Evolutionary conservation across 2,888 invertebrate genomes (phyloP), one percentile per base, ranked within the genome.

Genomic region (Agrypnus murinus): DNA sequence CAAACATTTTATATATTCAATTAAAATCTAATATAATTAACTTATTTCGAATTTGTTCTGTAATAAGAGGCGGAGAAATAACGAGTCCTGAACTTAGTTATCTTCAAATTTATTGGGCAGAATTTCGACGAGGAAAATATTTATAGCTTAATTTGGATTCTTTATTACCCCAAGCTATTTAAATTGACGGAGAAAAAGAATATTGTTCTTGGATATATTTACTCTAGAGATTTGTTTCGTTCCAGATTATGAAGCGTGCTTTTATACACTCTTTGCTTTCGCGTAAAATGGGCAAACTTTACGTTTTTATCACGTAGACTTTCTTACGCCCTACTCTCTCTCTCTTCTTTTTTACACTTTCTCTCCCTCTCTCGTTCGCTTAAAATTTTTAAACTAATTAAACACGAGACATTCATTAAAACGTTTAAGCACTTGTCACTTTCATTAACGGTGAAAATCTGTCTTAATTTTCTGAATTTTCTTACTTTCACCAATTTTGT

Each of bases 61-160:
- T 8, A n/a, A n/a, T n/a, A 46, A 48, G 36, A 50, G 46, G 40
- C 25, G 12, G 43, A 64, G 64, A 53, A 69, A 69, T 63, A 69
- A 64, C 53, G 64, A 66, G 60, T 48, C 69, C 72, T 68, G 65
- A 76, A 77, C 74, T 75, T 64, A 67, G 74, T 76, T 74, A 75
- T 75, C 77, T 74, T 65, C 70, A 72, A 74, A 84, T 84, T 84
- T 84, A 84, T 84, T 79, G 81, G 78, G 78, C 78, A 45, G 79
- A 81, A 79, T 82, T 84, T 84, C 83, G 83, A 84, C 83, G 82
- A 79, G 71, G 76, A 77, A 81, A 82, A 82, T 84, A 84, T 84
- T 84, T 84, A 84, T 84, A 77, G 82, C 80, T 81, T 81, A 82
- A 83, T 83, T 83, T 81, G 77, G 79, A 80, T 83, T 81, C 81